These are phyloP conservation scores for Actinostola sp. DNA, from an alignment of 92 coral and sea anemone genomes.

Conservation along the genomic window DNA sequence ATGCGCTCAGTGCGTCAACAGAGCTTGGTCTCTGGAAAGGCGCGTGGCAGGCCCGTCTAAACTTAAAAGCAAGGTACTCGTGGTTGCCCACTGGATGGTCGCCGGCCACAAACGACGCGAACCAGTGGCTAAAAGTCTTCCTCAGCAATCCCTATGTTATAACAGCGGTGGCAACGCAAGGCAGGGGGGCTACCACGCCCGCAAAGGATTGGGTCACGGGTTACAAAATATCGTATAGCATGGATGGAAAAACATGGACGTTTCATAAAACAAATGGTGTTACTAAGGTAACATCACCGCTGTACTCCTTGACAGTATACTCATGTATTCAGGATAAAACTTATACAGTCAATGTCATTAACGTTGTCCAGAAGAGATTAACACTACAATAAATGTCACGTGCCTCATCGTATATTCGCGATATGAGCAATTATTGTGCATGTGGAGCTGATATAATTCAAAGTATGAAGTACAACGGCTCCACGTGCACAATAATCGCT, in stretches of 20 bases:
- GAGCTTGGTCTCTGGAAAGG: neutral
- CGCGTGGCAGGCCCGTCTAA: slow-evolving; percentile 28
- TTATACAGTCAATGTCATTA: no score
- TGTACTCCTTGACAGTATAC: no score
- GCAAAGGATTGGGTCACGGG: slow-evolving; percentile 40
- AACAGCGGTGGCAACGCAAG: slow-evolving; percentile 45
- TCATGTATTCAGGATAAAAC: no score
- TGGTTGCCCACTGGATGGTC: slow-evolving; percentile 32
- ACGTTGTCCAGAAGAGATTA: no score
- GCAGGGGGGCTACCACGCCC: slow-evolving; percentile 1
- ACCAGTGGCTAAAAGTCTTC: slow-evolving; percentile 52
- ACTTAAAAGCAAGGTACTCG: neutral
- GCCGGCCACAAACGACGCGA: neutral
- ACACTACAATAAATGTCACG: no score
- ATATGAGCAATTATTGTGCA: no score
- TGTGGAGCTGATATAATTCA: no score
- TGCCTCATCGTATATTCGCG: no score
- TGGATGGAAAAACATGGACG: slow-evolving; percentile 31
- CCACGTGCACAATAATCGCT: no score
- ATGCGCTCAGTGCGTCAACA: slow-evolving; percentile 23
- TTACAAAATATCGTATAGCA: slow-evolving; percentile 38
- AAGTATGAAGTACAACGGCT: no score
- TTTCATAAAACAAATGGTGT: slow-evolving; percentile 26
- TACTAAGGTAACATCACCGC: slow-evolving; percentile 2
- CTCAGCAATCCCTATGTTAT: slow-evolving; percentile 15